phyloP scores from a whole-genome alignment of 2,797 vertebrate genomes.

The Neoniphon sammara region DNA sequence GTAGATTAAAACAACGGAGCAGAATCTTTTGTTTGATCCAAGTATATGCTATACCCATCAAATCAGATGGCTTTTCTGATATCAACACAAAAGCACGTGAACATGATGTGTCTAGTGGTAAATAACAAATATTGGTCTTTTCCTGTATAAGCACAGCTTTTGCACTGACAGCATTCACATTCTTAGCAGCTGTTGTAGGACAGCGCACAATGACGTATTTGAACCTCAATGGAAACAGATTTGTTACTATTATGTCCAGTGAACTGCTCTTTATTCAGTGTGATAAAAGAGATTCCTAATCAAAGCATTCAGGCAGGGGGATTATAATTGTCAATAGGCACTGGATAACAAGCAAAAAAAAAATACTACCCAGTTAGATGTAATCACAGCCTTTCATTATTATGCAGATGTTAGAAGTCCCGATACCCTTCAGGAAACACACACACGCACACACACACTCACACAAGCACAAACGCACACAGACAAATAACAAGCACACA shows the following conservation, averaged over 20 bases:
- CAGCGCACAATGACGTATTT: neutral
- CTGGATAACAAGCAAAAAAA: conserved; percentile 5
- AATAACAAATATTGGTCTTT: too few relatives aligned
- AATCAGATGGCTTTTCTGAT: neutral
- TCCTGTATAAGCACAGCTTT: neutral
- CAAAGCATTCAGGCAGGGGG: conserved; percentile 6
- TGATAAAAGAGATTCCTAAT: conserved; percentile 9
- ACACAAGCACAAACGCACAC: neutral
- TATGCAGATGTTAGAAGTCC: conserved; percentile 15
- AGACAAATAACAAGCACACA: too few relatives aligned
- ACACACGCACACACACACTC: neutral
- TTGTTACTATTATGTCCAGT: neutral
- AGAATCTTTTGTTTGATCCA: too few relatives aligned
- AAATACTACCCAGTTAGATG: conserved; percentile 1
- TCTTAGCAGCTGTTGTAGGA: neutral
- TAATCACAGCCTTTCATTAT: conserved; percentile 5
- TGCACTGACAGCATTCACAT: neutral
- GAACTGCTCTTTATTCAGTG: neutral
- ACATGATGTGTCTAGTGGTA: neutral
- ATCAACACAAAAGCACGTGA: neutral
- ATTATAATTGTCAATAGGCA: neutral
- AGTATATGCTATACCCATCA: too few relatives aligned
- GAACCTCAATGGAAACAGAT: neutral
- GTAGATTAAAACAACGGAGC: too few relatives aligned
- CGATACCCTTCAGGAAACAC: neutral